Base-by-base conservation (phyloP, 2,797 vertebrate genomes). In the Oophaga sylvatica region DNA sequence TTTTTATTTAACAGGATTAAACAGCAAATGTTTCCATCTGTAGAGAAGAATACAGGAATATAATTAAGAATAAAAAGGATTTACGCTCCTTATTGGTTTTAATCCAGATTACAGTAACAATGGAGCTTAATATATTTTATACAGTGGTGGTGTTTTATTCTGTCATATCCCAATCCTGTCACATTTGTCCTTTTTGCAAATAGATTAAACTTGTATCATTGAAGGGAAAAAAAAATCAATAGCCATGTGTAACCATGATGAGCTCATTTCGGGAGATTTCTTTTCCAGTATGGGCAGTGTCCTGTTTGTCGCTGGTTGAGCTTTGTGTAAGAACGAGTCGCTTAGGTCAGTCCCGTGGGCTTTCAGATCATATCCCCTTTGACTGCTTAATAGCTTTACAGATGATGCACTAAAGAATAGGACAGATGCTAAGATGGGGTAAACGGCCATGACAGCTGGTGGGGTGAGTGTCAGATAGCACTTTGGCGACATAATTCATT, bases 361-460 rank as follows among this genome's bases (percentile, higher is more conserved):
- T 53, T 45, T 83, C 20, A 56, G 73, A 78, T 86, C 56, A 22
- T 71, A 41, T 89, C 80, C 88, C 88, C 31, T 56, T 17, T 62
- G 84, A 82, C 48, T 80, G 53, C 73, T 26, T 89, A 89, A 89
- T 87, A 87, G 84, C 53, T 77, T 83, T 86, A 65, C 56, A 83
- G 80, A 83, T 81, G 80, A 86, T 45, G 80, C 73, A 83, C 56
- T 22, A 22, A 83, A 83, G 63, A 59, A n/a, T 62, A 62, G 71
- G 80, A 89, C 88, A 89, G 88, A 89, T 89, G 88, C 80, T 89
- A n/a, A 70, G 53, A 80, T 87, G 73, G 88, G 88, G 75, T 89
- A 89, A 83, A 89, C 86, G 75, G 84, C 65, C 75, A 5, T 86
- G 84, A 62, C 84, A 89, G 84, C 80, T 86, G 80, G 73, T 89